Base-by-base conservation (phyloP, 2,113 vertebrate species). In the Rhynchomys soricoides region DNA sequence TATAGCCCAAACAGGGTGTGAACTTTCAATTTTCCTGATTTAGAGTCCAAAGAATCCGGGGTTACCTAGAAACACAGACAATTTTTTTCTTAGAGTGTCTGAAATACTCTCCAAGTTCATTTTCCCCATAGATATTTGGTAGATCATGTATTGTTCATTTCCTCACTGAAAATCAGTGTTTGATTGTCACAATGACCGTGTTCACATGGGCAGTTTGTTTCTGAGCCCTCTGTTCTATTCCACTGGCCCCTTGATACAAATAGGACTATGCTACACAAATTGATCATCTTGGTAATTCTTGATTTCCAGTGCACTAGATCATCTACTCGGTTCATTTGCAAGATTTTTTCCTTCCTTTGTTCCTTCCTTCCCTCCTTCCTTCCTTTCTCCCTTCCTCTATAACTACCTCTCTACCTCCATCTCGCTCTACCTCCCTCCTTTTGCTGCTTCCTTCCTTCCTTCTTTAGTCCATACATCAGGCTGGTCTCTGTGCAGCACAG, bases 291-390 rank as follows among this genome's bases (percentile, higher is more conserved):
- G 45, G 16, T 64, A 78, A 62, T 89, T 22, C n/a, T 77, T 29
- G 57, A 52, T 88, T 91, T 29, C 31, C 16, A 74, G 9, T 64
- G 34, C 26, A 57, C 13, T 74, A 75, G 45, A 7, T 22, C 40
- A 7, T 75, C 21, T 50, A 37, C 29, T 70, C 68, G 59, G 19
- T 74, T 89, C 43, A 52, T 52, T 82, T 70, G 29, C 8, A 66
- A 66, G 22, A 77, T 48, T 31, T 45, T 3, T 10, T 43, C 13
- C 2, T 5, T 81, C 0, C 21, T 0, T 34, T 0, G 43, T 11
- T 70, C 26, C 21, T 4, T 26, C 4, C 66, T 15, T 59, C 22
- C 79, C 26, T 40, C 11, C 0, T 86, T 48, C 2, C 17, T 81
- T 17, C 48, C 68, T 70, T 9, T 7, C 37, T 71, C 17, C 1